These are phyloP conservation scores for Sinocyclocheilus rhinocerous DNA, from an alignment of 2,113 vertebrate species.

Conservation along the genomic window DNA sequence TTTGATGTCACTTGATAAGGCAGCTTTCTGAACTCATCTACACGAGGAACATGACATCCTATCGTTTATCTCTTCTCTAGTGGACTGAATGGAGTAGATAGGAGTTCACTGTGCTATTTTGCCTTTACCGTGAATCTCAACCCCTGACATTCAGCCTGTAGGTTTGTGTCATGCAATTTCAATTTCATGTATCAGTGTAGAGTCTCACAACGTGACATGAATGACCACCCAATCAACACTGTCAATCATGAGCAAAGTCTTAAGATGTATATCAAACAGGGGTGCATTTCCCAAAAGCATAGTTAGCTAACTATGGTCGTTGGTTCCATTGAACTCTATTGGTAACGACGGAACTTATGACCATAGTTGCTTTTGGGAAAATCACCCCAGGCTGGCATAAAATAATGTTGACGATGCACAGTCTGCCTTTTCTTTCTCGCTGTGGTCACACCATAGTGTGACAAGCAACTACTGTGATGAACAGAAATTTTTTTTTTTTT, in stretches of 20 bases:
- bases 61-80: not conserved
- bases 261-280: not conserved
- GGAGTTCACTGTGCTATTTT: not conserved
- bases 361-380: no score
- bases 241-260: not conserved
- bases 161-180: not conserved
- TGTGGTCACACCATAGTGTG: not conserved
- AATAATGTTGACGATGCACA: not conserved
- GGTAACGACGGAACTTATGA: no score
- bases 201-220: not conserved
- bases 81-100: no score
- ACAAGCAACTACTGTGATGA: not conserved
- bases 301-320: no score
- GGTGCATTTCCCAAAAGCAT: no score
- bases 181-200: not conserved
- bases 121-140: not conserved
- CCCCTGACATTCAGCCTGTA: not conserved
- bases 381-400: not conserved
- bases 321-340: no score
- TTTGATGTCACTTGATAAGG: conserved; percentile 34
- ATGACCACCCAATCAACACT: not conserved
- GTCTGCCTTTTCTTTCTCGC: not conserved
- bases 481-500: no score
- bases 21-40: conserved; percentile 8
- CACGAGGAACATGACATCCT: not conserved